A percentile compares a stretch with the other conserved stretches of the same genome.
These are phyloP conservation scores for Otis tarda DNA, from an alignment of 2,113 vertebrate species.

Conservation along the genomic window DNA sequence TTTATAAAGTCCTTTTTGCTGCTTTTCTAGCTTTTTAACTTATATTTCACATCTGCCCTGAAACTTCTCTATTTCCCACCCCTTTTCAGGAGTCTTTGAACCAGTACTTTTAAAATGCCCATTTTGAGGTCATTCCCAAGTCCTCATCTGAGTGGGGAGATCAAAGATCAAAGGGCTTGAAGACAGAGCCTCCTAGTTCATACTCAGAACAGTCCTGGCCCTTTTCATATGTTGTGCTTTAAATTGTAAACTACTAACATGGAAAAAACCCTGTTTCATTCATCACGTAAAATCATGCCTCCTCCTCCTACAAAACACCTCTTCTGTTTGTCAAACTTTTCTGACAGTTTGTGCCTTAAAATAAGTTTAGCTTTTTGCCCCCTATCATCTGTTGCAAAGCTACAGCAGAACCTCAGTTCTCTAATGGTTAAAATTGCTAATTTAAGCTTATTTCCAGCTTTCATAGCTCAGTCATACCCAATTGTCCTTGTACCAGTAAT, in stretches of 20 bases:
- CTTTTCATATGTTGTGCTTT: neutral
- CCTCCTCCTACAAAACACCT: neutral
- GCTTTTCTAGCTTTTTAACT: neutral
- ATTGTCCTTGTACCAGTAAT: neutral
- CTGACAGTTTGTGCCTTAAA: neutral
- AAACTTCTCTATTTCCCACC: neutral
- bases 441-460: neutral
- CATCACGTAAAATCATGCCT: neutral
- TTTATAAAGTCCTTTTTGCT: neutral
- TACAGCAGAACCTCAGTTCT: neutral
- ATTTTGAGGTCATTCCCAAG: neutral
- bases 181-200: neutral
- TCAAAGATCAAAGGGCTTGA: neutral
- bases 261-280: neutral
- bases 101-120: neutral
- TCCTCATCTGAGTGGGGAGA: neutral
- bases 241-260: neutral
- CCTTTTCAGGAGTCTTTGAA: neutral
- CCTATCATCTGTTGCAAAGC: neutral
- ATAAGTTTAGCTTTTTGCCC: neutral
- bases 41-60: neutral
- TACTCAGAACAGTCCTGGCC: neutral
- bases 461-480: neutral
- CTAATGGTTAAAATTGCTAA: neutral
- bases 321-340: neutral